Percentiles rank a stretch among this genome's conserved stretches.
phyloP scores from a whole-genome alignment of 2,888 invertebrate genomes.

The Clivina fossor region DNA sequence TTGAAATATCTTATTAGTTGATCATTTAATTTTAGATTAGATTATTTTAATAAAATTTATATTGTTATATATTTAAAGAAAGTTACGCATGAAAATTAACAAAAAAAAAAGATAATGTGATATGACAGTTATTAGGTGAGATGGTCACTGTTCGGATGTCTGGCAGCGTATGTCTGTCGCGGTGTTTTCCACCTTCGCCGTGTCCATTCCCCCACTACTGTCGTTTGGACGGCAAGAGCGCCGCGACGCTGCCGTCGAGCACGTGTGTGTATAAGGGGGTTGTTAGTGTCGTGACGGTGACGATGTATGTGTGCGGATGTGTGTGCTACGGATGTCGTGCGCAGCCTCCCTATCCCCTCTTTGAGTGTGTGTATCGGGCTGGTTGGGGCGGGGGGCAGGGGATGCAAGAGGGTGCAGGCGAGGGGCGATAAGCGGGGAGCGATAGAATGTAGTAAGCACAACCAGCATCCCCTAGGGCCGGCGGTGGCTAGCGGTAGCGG shows the following conservation, averaged over 20 bases:
- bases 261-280: conserved; percentile 3
- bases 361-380: not conserved
- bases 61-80: no score
- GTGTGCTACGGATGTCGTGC: conserved; percentile 4
- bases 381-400: not conserved
- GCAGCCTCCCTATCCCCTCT: not conserved
- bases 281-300: not conserved
- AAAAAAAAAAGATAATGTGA: no score
- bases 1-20: no score
- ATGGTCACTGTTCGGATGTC: no score
- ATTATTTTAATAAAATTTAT: no score
- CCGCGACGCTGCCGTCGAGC: not conserved
- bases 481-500: conserved; percentile 58
- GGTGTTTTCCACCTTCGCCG: no score
- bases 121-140: no score
- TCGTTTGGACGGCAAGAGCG: no score
- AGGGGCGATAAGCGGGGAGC: not conserved
- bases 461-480: conserved; percentile 56
- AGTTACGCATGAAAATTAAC: no score
- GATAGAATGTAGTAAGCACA: not conserved
- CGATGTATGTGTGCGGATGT: conserved; percentile 3
- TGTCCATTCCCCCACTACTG: no score
- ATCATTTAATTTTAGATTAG: no score
- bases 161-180: no score
- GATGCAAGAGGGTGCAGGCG: not conserved